phyloP scores from a whole-genome alignment of 37 sponge, comb jelly and placozoan species.

The Mnemiopsis leidyi region DNA sequence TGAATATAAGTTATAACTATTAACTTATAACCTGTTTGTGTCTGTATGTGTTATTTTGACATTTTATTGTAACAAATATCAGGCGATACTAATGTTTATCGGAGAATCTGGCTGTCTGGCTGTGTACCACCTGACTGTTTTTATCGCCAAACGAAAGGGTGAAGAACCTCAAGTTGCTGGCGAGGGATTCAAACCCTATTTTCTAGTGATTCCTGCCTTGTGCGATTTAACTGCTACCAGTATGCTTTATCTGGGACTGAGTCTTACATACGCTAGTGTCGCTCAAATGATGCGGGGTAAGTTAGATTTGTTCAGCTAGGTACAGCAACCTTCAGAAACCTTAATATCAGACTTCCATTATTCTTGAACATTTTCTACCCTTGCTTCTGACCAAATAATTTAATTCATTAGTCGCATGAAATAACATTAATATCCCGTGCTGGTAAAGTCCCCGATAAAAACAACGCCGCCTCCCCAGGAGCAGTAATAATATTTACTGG shows the following conservation, averaged over 20 bases:
- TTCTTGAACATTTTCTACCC: too few relatives aligned
- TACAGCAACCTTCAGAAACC: too few relatives aligned
- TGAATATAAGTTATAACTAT: too few relatives aligned
- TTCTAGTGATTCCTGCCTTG: constrained; percentile 87
- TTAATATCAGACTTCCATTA: too few relatives aligned
- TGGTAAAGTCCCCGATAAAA: too few relatives aligned
- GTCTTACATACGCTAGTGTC: constrained; percentile 90
- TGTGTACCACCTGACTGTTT: constrained; percentile 74
- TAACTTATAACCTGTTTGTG: too few relatives aligned
- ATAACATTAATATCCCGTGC: too few relatives aligned
- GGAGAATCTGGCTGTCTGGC: constrained; percentile 88
- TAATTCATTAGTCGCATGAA: too few relatives aligned
- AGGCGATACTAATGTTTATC: constrained; percentile 89
- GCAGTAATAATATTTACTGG: constrained; percentile 98
- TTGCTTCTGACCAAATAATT: too few relatives aligned
- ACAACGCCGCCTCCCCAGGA: neutral
- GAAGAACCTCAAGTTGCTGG: constrained; percentile 69
- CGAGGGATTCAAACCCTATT: constrained; percentile 85
- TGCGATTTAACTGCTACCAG: constrained; percentile 89
- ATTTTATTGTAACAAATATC: too few relatives aligned
- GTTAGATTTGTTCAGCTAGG: too few relatives aligned
- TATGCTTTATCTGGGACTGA: constrained; percentile 90
- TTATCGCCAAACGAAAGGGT: constrained; percentile 22
- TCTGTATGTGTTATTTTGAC: too few relatives aligned
- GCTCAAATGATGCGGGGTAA: constrained; percentile 90